phyloP scores from a whole-genome alignment of 2,888 invertebrate species.

The Uropetala carovei region DNA sequence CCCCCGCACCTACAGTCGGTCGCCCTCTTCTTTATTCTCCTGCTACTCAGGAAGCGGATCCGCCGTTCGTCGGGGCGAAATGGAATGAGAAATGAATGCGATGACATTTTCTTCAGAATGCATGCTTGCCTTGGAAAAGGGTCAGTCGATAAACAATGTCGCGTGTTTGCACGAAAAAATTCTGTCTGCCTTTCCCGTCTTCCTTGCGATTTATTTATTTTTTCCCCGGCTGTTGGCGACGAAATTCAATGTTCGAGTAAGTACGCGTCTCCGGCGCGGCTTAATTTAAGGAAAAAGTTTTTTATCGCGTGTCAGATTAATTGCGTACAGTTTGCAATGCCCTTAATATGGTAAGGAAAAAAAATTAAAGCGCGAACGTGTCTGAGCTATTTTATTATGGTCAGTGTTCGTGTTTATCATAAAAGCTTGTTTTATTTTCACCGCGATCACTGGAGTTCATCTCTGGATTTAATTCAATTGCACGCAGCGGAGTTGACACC shows the following conservation, averaged over 20 bases:
- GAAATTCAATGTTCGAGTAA: not conserved
- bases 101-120: constrained; percentile 5
- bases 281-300: not conserved
- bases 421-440: no score
- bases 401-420: no score
- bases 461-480: no score
- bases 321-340: no score
- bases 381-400: no score
- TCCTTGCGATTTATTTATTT: not conserved
- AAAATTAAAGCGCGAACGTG: no score
- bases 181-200: not conserved
- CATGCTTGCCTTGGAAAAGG: not conserved
- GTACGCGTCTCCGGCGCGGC: not conserved
- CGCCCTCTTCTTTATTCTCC: not conserved
- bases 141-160: constrained; percentile 32
- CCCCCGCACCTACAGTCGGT: not conserved
- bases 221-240: not conserved
- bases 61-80: not conserved
- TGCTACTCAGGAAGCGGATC: not conserved
- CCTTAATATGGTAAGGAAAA: no score
- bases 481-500: no score
- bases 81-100: not conserved
- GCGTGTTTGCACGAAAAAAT: not conserved
- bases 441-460: no score
- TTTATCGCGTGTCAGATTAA: no score